These are phyloP conservation scores for Clarias fuscus DNA, from an alignment of 2,797 vertebrate genomes.

Conservation along the genomic window DNA sequence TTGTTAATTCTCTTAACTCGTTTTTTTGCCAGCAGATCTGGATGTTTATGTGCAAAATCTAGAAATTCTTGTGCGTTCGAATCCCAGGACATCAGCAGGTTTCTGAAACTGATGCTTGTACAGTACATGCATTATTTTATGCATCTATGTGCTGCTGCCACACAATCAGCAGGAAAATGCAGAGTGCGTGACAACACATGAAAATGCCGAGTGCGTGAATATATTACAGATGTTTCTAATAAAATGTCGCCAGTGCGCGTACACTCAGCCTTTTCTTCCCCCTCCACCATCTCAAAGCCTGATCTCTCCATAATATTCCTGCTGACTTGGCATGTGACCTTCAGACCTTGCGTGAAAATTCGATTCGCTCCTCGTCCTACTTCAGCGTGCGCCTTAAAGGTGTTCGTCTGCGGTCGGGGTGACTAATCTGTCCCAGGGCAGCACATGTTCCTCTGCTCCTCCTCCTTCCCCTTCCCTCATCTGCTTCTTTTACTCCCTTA, in stretches of 20 bases:
- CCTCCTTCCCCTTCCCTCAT: neutral
- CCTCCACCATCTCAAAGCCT: neutral
- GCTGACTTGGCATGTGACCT: slow-evolving; percentile 18
- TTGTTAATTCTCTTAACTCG: neutral
- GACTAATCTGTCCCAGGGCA: slow-evolving; percentile 32
- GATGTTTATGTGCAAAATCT: neutral
- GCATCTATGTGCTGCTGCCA: neutral
- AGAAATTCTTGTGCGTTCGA: neutral
- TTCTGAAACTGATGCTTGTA: neutral
- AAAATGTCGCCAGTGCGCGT: neutral
- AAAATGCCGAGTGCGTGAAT: neutral
- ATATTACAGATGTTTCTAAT: neutral
- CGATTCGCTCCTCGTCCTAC: neutral
- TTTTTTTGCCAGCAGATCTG: neutral
- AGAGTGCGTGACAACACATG: neutral
- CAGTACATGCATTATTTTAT: neutral
- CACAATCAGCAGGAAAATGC: too few relatives aligned
- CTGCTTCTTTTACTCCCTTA: neutral
- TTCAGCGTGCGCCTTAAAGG: neutral
- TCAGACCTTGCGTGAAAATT: neutral
- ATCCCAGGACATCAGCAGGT: neutral
- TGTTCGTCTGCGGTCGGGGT: slow-evolving; percentile 1
- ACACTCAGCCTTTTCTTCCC: neutral
- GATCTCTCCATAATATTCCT: neutral
- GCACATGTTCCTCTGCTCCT: neutral